These are phyloP conservation scores for Drosophila sp. DNA, from an alignment of 1,140 invertebrate species.

Conservation along the genomic window DNA sequence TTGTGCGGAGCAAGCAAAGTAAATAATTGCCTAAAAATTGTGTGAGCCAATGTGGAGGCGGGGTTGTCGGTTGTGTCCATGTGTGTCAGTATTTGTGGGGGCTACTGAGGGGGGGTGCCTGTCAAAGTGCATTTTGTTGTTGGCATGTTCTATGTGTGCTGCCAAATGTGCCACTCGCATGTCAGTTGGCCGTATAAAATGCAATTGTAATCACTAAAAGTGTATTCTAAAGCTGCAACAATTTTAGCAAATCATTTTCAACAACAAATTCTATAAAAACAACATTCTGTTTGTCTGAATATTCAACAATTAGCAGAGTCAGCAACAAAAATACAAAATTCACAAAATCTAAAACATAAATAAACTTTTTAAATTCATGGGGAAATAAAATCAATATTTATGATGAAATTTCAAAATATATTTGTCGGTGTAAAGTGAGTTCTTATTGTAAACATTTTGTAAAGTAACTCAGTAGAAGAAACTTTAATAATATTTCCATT, in stretches of 20 bases:
- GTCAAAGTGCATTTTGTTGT: slow-evolving; percentile 63
- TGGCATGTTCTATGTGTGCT: slow-evolving; percentile 7
- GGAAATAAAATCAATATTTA: not conserved
- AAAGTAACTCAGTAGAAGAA: too few species aligned
- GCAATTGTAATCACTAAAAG: slow-evolving; percentile 29
- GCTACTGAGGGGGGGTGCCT: slow-evolving; percentile 1
- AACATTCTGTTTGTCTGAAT: not conserved
- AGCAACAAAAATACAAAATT: not conserved
- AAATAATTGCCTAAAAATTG: slow-evolving; percentile 75
- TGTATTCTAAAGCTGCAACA: slow-evolving; percentile 17
- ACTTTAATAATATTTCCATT: too few species aligned
- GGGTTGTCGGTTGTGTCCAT: not conserved
- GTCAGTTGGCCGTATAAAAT: slow-evolving; percentile 25
- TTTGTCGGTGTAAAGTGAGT: too few species aligned
- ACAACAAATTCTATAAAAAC: slow-evolving; percentile 27
- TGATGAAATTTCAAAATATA: not conserved
- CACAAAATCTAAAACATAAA: not conserved
- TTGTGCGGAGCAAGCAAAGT: slow-evolving; percentile 45
- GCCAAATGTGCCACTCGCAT: slow-evolving; percentile 32
- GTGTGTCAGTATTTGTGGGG: slow-evolving; percentile 1
- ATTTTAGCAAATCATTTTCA: slow-evolving; percentile 26
- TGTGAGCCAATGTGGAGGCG: slow-evolving; percentile 38
- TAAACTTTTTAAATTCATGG: not conserved
- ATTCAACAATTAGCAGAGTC: slow-evolving; percentile 1
- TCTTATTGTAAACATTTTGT: too few species aligned